Evolutionary conservation across 2,113 vertebrate species (phyloP), one percentile per base, ranked within the genome.

Genomic region (Pseudois nayaur): DNA sequence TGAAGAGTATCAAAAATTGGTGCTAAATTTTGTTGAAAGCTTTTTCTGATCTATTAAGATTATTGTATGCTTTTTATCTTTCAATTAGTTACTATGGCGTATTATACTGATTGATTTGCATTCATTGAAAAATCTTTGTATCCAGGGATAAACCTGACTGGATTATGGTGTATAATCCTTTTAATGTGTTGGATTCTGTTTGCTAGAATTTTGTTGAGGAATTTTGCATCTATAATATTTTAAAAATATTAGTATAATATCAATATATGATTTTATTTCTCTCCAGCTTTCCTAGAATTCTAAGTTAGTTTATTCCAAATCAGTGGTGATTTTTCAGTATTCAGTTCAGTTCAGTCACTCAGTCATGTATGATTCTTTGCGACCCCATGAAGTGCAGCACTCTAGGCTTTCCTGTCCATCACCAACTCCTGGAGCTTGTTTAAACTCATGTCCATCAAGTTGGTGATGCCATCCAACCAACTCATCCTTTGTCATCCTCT

Each of bases 291-390:
- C 95, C 50, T 86, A 89, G 23, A 85, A 97, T 82, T 90, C 17
- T 54, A 94, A 88, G 25, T 59, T 81, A 87, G 23, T 85, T n/a
- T 92, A 33, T 82, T 95, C 43, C 27, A 96, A 97, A 83, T 96
- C 8, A 88, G 62, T 60, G 54, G 43, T 43, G 17, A 60, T 59
- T 89, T 95, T 95, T 91, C 19, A 91, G 29, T 17, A 94, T 71
- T 36, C 64, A 36, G 2, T 71, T 71, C 64, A 71, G n/a, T 71
- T 36, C n/a, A 71, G n/a, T 36, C 0, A 0, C 64, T 71, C 64
- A 36, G 64, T 23, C 19, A 0, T 71, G 64, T 71, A 21, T 2
- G 17, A 36, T n/a, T 71, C n/a, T 71, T 71, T 71, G 64, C 0
- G 2, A 71, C 9, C n/a, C 2, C n/a, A 71, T 71, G n/a, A 21